Percentiles rank a stretch among this genome's conserved stretches.
phyloP scores from a whole-genome alignment of 2,797 vertebrate species.

The Sebastes oblongus region DNA sequence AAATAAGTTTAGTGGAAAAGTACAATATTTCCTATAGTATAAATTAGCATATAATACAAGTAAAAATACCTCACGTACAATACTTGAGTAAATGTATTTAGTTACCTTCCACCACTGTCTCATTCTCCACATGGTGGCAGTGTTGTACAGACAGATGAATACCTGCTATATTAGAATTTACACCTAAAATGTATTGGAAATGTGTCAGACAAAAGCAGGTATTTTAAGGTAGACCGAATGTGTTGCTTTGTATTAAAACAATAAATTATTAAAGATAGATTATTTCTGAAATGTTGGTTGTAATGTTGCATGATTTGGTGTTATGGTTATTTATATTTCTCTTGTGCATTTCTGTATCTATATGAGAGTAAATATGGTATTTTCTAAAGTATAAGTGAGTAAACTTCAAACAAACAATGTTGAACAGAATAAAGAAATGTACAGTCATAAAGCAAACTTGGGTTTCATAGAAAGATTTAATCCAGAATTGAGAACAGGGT shows the following conservation, averaged over 20 bases:
- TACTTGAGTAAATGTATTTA: background rate
- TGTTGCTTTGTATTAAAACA: background rate
- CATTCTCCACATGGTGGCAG: conserved; percentile 52
- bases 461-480: conserved; percentile 79
- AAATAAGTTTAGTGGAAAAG: background rate
- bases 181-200: background rate
- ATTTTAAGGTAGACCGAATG: background rate
- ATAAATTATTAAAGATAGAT: too few species aligned
- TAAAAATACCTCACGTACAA: background rate
- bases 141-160: conserved; percentile 22
- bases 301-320: background rate
- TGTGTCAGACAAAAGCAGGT: background rate
- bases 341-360: background rate
- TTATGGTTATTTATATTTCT: background rate
- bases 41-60: background rate
- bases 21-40: background rate
- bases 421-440: background rate
- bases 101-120: background rate
- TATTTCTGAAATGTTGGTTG: background rate
- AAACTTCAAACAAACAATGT: background rate
- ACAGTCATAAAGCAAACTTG: background rate
- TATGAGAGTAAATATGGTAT: too few species aligned
- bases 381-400: background rate
- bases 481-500: conserved; percentile 67
- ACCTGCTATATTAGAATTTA: background rate